A percentile compares a stretch with the other conserved stretches of the same genome.
These are phyloP conservation scores for Drosophila neonasuta DNA, from an alignment of 2,888 invertebrate species.

Conservation along the genomic window DNA sequence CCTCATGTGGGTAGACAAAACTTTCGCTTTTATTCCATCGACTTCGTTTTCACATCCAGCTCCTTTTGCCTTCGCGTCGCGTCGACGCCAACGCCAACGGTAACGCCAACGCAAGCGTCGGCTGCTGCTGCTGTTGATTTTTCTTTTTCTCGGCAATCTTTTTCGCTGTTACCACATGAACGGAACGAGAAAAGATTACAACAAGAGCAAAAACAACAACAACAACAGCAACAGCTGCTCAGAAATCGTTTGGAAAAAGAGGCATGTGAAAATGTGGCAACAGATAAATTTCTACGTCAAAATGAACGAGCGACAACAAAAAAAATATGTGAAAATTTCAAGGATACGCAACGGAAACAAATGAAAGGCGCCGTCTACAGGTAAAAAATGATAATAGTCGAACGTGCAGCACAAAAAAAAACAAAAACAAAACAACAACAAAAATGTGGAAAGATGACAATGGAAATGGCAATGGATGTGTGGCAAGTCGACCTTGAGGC, in stretches of 20 bases:
- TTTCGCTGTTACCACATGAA: constrained; percentile 30
- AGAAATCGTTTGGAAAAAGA: constrained; percentile 35
- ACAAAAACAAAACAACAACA: background rate
- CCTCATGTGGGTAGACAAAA: constrained; percentile 61
- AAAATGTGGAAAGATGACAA: background rate
- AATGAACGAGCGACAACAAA: constrained; percentile 23
- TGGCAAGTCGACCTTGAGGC: constrained; percentile 25
- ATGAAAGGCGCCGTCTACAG: constrained; percentile 16
- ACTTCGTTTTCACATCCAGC: constrained; percentile 58
- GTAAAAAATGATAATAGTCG: constrained; percentile 9
- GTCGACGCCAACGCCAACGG: constrained; percentile 16
- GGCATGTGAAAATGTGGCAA: constrained; percentile 59
- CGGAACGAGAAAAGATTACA: constrained; percentile 23
- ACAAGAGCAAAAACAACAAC: constrained; percentile 25
- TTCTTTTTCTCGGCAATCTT: constrained; percentile 55
- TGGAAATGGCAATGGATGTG: constrained; percentile 2
- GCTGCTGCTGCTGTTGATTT: constrained; percentile 27
- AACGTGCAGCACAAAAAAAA: background rate
- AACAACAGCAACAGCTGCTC: constrained; percentile 28
- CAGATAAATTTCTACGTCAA: constrained; percentile 49
- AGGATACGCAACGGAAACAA: constrained; percentile 37
- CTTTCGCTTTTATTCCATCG: constrained; percentile 70
- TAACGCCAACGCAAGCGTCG: constrained; percentile 26
- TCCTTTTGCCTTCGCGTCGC: constrained; percentile 30
- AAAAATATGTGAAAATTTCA: constrained; percentile 31